Conservation (phyloP, 2,113 vertebrate genomes). For the Platycercus adscitus region DNA sequence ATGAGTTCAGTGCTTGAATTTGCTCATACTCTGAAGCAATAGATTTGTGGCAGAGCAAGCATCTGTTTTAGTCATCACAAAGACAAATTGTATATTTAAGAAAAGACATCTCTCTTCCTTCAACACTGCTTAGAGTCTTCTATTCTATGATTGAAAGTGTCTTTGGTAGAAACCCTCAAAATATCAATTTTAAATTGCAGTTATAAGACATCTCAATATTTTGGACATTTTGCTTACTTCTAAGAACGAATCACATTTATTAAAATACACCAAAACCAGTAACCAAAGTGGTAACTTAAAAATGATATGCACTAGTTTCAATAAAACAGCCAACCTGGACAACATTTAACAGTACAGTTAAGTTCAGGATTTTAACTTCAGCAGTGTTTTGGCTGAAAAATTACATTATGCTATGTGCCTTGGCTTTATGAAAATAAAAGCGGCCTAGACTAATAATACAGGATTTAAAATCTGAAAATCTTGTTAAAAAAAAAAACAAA, state of each 20-base stretch:
- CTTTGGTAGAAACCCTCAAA: background rate
- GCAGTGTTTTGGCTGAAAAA: background rate
- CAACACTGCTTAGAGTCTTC: background rate
- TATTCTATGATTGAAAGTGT: background rate
- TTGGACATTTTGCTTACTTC: background rate
- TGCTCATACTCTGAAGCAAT: background rate
- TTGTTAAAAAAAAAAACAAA: background rate
- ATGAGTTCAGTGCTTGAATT: background rate
- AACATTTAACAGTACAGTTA: background rate
- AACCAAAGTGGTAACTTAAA: background rate
- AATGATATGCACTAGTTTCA: background rate
- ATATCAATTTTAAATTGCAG: background rate
- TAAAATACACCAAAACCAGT: background rate
- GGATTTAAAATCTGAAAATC: background rate
- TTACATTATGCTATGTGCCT: background rate
- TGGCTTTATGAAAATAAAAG: constrained; percentile 9
- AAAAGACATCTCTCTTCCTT: background rate
- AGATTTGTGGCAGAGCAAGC: background rate
- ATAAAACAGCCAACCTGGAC: background rate
- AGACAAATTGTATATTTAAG: background rate
- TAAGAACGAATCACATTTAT: background rate
- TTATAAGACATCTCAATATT: background rate
- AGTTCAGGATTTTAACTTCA: constrained; percentile 15
- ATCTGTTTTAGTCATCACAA: background rate
- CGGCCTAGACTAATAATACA: background rate